Evolutionary conservation across 2,797 vertebrate species (phyloP).

Genomic region (Liparis tanakae): DNA sequence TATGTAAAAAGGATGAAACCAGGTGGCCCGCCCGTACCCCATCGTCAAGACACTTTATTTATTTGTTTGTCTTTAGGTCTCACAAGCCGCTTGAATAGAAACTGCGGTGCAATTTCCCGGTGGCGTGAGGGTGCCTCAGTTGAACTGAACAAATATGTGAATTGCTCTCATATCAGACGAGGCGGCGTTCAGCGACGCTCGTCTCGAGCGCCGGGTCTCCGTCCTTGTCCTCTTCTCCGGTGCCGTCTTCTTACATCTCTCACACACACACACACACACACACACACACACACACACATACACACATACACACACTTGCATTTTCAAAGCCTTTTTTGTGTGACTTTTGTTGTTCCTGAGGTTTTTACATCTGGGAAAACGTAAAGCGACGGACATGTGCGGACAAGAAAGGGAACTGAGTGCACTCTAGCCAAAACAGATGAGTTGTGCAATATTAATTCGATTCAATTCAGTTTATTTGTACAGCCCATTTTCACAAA

Average conservation of each 20-base stretch:
- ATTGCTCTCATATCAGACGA: constrained; percentile 40
- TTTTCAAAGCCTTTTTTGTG: not conserved
- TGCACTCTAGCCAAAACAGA: constrained; percentile 1
- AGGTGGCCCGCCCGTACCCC: constrained; percentile 14
- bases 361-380: constrained; percentile 28
- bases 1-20: constrained; percentile 65
- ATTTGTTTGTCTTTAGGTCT: constrained; percentile 28
- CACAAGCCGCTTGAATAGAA: constrained; percentile 25
- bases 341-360: constrained; percentile 8
- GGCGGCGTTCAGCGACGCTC: constrained; percentile 21
- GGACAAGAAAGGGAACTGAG: constrained; percentile 9
- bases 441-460: not conserved
- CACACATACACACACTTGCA: not conserved
- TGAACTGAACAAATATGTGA: constrained; percentile 31
- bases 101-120: constrained; percentile 34
- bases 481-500: too few species aligned
- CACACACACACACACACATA: not conserved
- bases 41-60: constrained; percentile 1
- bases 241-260: constrained; percentile 19
- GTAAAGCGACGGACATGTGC: constrained; percentile 5
- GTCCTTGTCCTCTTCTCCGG: constrained; percentile 13
- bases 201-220: constrained; percentile 36
- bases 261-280: not conserved
- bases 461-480: too few species aligned
- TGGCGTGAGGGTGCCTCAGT: constrained; percentile 1